phyloP scores from a whole-genome alignment of 2,888 invertebrate species.

The Agrenia bidenticulata region DNA sequence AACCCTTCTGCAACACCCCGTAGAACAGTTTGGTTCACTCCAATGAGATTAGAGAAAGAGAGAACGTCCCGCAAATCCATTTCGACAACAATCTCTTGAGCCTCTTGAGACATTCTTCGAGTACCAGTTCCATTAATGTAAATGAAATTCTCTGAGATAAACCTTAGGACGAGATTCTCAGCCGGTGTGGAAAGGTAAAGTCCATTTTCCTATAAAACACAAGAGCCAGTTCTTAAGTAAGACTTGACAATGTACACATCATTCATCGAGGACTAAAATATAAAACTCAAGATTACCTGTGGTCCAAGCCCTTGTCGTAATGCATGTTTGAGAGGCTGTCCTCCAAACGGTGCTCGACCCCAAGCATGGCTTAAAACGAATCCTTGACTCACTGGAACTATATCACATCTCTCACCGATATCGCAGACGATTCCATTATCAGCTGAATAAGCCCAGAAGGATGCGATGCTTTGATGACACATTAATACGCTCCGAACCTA shows the following conservation, averaged over 20 bases:
- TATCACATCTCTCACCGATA: constrained; percentile 60
- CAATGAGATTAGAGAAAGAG: constrained; percentile 50
- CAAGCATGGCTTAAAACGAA: constrained; percentile 51
- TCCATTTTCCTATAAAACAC: constrained; percentile 48
- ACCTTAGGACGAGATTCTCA: constrained; percentile 52
- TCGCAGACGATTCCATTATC: constrained; percentile 64
- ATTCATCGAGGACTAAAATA: background rate
- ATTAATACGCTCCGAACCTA: constrained; percentile 51
- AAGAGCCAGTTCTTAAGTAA: background rate
- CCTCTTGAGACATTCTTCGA: constrained; percentile 50
- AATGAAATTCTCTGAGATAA: constrained; percentile 53
- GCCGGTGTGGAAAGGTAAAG: constrained; percentile 51
- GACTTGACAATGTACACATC: background rate
- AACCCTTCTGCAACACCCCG: constrained; percentile 59
- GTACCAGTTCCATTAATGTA: constrained; percentile 43
- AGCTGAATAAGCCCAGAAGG: constrained; percentile 63
- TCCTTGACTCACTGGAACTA: constrained; percentile 52
- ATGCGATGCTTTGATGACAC: constrained; percentile 60
- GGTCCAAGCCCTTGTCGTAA: constrained; percentile 52
- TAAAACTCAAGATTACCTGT: constrained; percentile 29
- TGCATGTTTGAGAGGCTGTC: constrained; percentile 50
- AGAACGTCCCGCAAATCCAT: constrained; percentile 53
- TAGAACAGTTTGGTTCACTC: constrained; percentile 52
- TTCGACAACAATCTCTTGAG: constrained; percentile 51
- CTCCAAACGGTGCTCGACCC: constrained; percentile 45